Evolutionary conservation across 2,888 invertebrate genomes (phyloP).

Genomic region (Mycalesis mineus): DNA sequence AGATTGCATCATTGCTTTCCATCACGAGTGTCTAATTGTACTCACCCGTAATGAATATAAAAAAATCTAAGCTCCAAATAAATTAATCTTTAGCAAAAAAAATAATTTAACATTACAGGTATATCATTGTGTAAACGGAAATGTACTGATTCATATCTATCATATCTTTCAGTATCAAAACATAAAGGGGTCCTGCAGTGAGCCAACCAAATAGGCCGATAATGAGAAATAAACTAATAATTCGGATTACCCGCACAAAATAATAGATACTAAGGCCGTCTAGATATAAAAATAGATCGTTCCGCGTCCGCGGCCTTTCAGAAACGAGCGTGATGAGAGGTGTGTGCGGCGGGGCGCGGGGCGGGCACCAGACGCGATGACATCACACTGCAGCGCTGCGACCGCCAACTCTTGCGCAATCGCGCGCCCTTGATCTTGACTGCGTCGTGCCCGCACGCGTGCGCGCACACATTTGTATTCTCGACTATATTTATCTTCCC

Average conservation of each 20-base stretch:
- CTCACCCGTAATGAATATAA: no score
- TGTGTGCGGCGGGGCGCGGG: conserved; percentile 36
- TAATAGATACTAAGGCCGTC: conserved; percentile 30
- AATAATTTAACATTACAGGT: no score
- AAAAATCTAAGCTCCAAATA: no score
- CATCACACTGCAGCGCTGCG: conserved; percentile 68
- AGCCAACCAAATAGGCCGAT: no score
- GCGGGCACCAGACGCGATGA: conserved; percentile 64
- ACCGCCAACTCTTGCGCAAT: conserved; percentile 77
- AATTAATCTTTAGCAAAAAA: no score
- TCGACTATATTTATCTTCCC: conserved; percentile 68
- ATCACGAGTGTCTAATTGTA: no score
- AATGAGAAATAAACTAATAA: background rate
- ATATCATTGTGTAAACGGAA: no score
- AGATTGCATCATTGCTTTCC: no score
- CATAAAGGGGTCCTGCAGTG: no score
- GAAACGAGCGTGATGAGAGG: conserved; percentile 37
- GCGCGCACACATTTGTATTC: conserved; percentile 59
- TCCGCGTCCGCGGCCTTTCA: conserved; percentile 66
- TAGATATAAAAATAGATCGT: conserved; percentile 63
- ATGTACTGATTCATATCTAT: no score
- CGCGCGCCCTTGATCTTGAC: conserved; percentile 78
- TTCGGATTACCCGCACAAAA: background rate
- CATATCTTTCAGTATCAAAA: no score
- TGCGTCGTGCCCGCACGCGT: conserved; percentile 74